Percentiles rank a stretch among this genome's conserved stretches.
Conservation (phyloP, 2,113 vertebrate genomes). For the Oncorhynchus keta region DNA sequence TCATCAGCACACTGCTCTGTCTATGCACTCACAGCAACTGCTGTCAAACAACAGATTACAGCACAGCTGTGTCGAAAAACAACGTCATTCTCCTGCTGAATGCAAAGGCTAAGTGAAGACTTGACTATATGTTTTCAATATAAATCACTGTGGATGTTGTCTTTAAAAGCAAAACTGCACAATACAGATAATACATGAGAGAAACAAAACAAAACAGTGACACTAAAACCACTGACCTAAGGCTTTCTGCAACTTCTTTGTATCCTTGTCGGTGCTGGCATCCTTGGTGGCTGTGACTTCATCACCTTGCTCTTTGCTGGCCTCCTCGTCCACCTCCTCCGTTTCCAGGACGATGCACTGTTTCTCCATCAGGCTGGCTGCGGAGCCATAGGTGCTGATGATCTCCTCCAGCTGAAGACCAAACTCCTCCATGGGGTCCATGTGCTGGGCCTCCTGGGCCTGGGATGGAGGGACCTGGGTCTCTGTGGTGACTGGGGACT, state of each 20-base stretch:
- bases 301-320: constrained; percentile 22
- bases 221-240: constrained; percentile 61
- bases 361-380: constrained; percentile 37
- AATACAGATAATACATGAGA: too few relatives aligned
- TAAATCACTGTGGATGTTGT: too few relatives aligned
- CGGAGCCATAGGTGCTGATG: constrained; percentile 79
- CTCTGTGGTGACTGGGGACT: not conserved
- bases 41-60: too few relatives aligned
- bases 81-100: not conserved
- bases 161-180: too few relatives aligned
- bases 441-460: not conserved
- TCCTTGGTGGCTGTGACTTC: constrained; percentile 26
- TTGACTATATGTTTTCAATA: not conserved
- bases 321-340: constrained; percentile 44
- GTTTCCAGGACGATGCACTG: constrained; percentile 20
- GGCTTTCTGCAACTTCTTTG: constrained; percentile 82
- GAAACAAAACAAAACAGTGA: too few relatives aligned
- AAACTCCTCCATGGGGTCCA: constrained; percentile 77
- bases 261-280: constrained; percentile 70
- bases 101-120: not conserved
- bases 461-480: not conserved
- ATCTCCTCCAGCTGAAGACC: constrained; percentile 85
- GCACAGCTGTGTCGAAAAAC: not conserved
- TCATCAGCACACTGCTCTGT: too few relatives aligned
- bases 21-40: too few relatives aligned